Evolutionary conservation across 2,888 invertebrate species (phyloP).

Genomic region (Ormyrus nitidulus): DNA sequence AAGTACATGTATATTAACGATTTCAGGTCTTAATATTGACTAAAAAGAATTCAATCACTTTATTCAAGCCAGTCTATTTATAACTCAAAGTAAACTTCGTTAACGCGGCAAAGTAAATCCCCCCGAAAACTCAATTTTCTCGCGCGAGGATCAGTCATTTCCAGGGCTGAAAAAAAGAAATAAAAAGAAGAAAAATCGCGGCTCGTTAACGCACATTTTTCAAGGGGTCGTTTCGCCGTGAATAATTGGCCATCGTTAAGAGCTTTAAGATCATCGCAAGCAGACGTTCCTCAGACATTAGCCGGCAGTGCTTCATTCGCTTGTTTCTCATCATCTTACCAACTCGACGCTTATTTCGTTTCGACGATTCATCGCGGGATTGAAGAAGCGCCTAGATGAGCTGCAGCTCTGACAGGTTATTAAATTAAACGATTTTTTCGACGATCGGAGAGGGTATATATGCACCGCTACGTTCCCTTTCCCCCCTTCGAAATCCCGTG

Average conservation of each 20-base stretch:
- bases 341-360: slow-evolving; percentile 10
- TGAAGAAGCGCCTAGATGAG: slow-evolving; percentile 46
- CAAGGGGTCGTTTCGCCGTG: slow-evolving; percentile 58
- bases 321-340: slow-evolving; percentile 43
- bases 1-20: background rate
- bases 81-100: slow-evolving; percentile 51
- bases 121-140: slow-evolving; percentile 56
- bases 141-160: slow-evolving; percentile 56
- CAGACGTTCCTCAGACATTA: slow-evolving; percentile 38
- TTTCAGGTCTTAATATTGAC: background rate
- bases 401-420: slow-evolving; percentile 70
- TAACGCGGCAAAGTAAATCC: slow-evolving; percentile 54
- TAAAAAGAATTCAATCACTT: slow-evolving; percentile 45
- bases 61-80: slow-evolving; percentile 38
- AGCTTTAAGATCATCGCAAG: slow-evolving; percentile 59
- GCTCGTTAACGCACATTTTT: slow-evolving; percentile 63
- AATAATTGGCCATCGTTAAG: slow-evolving; percentile 69
- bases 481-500: slow-evolving; percentile 63
- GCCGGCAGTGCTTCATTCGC: slow-evolving; percentile 31
- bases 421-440: slow-evolving; percentile 74
- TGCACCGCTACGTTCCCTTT: slow-evolving; percentile 23
- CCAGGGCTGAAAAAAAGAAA: slow-evolving; percentile 5
- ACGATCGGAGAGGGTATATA: slow-evolving; percentile 51
- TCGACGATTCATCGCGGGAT: slow-evolving; percentile 18
- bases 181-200: slow-evolving; percentile 55